Percentiles rank a stretch among this genome's conserved stretches.
Conservation (phyloP, 2,888 invertebrate species). For the Callinectes sapidus region DNA sequence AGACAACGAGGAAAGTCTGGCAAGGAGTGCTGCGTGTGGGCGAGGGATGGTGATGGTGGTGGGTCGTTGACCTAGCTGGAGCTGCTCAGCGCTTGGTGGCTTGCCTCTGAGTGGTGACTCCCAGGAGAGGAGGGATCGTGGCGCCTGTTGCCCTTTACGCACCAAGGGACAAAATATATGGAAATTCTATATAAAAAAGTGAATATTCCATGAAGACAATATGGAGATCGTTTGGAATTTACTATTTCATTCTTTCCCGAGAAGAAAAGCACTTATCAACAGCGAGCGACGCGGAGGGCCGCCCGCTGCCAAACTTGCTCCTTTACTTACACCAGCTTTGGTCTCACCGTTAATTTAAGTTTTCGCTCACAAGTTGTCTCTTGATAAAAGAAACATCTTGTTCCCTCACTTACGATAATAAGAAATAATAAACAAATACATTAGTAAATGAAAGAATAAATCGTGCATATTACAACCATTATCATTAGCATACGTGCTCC, state of each 20-base stretch:
- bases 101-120: not conserved
- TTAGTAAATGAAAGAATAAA: not conserved
- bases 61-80: constrained; percentile 8
- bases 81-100: not conserved
- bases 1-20: not conserved
- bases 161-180: not conserved
- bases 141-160: not conserved
- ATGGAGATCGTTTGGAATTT: not conserved
- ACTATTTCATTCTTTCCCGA: not conserved
- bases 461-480: not conserved
- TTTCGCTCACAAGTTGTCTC: not conserved
- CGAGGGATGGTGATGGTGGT: not conserved
- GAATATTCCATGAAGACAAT: not conserved
- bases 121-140: not conserved
- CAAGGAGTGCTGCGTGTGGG: not conserved
- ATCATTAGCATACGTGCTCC: not conserved
- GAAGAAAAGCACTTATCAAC: not conserved
- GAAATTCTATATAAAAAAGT: not conserved
- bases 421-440: not conserved
- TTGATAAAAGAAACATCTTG: not conserved
- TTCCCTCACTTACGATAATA: not conserved
- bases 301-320: constrained; percentile 10
- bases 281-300: not conserved
- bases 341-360: not conserved
- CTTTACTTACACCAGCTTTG: not conserved